These are phyloP conservation scores for Stichopus horrens DNA, from an alignment of 53 echinoderm and acorn worm species.

Conservation along the genomic window DNA sequence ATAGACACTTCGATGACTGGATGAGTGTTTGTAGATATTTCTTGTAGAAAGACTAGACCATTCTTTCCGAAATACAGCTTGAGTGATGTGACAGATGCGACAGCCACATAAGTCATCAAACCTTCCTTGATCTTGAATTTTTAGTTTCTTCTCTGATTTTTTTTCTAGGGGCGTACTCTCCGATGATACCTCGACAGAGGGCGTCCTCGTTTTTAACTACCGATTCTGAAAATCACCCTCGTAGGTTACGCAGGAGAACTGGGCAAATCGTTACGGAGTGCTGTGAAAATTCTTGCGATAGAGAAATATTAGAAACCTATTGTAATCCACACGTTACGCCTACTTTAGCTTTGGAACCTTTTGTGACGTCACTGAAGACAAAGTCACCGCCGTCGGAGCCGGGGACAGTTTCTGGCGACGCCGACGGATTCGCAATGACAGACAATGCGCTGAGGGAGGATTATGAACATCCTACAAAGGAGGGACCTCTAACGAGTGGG, in stretches of 20 bases:
- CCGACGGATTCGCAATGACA: neutral
- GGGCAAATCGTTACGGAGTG: slow-evolving; percentile 79
- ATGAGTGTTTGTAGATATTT: no score
- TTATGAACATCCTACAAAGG: slow-evolving; percentile 24
- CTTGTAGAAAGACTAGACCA: no score
- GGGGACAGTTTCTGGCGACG: neutral
- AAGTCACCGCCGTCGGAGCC: neutral
- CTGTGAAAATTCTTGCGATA: slow-evolving; percentile 64
- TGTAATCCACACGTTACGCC: slow-evolving; percentile 58
- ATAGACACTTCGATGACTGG: no score
- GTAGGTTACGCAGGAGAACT: slow-evolving; percentile 58
- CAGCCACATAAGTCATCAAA: no score
- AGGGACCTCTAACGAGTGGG: slow-evolving; percentile 34
- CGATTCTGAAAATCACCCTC: slow-evolving; percentile 24
- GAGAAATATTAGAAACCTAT: slow-evolving; percentile 73
- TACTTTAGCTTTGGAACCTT: neutral
- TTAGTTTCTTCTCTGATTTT: neutral
- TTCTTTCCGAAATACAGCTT: no score
- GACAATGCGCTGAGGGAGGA: slow-evolving; percentile 26
- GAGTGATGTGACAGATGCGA: no score
- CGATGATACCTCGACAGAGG: slow-evolving; percentile 45
- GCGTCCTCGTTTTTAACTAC: slow-evolving; percentile 54
- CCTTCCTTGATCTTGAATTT: no score
- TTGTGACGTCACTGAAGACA: neutral
- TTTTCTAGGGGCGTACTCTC: slow-evolving; percentile 18